Percentiles rank a stretch among this genome's conserved stretches.
These are phyloP conservation scores for Gopherus flavomarginatus DNA, from an alignment of 2,113 vertebrate genomes.

Conservation along the genomic window DNA sequence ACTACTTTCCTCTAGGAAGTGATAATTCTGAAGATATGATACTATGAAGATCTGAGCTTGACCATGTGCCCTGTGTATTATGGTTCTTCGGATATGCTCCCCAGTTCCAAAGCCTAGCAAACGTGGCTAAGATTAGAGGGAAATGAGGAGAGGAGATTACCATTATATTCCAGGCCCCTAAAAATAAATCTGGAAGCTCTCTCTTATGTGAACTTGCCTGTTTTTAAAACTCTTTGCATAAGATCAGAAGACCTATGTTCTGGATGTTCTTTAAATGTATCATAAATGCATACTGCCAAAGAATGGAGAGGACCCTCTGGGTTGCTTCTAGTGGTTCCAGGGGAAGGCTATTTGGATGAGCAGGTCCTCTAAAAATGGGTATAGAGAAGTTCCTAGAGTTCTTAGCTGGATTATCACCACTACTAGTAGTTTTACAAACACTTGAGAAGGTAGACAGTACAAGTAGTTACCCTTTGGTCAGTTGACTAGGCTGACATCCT, in stretches of 20 bases:
- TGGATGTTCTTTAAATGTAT: not conserved
- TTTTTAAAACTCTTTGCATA: not conserved
- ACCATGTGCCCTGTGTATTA: not conserved
- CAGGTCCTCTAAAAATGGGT: not conserved
- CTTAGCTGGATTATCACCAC: not conserved
- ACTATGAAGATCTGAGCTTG: not conserved
- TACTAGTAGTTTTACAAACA: not conserved
- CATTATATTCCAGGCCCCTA: not conserved
- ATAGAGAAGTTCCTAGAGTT: not conserved
- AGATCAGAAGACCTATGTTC: slow-evolving; percentile 10
- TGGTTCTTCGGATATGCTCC: not conserved
- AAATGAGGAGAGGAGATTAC: not conserved
- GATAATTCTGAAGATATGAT: not conserved
- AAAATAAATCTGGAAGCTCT: not conserved
- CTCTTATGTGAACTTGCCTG: not conserved
- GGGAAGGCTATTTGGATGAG: not conserved
- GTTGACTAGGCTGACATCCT: not conserved
- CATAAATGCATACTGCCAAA: not conserved
- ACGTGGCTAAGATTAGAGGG: not conserved
- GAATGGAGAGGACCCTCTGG: too few relatives aligned
- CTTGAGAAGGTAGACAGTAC: not conserved
- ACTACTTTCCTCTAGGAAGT: not conserved
- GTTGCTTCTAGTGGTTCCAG: not conserved
- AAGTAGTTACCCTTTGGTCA: too few relatives aligned
- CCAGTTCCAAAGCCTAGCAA: too few relatives aligned